phyloP scores from a whole-genome alignment of 2,797 vertebrate genomes.

The Threskiornis aethiopicus region DNA sequence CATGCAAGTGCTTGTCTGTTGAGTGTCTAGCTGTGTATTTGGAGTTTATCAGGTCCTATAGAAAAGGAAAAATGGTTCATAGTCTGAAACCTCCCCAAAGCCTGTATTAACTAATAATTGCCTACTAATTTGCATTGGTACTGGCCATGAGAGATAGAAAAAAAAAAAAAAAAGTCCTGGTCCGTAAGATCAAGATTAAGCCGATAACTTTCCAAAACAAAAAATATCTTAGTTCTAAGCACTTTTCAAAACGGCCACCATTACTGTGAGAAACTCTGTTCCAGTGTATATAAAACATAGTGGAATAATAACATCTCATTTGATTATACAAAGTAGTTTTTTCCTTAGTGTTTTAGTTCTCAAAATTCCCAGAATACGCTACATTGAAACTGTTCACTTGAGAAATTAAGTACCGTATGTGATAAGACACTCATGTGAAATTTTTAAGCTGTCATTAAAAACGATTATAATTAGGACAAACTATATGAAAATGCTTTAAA shows the following conservation, averaged over 20 bases:
- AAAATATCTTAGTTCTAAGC: neutral
- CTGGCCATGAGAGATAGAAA: neutral
- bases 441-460: constrained; percentile 84
- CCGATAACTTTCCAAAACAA: neutral
- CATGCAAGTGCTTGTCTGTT: neutral
- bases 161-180: neutral
- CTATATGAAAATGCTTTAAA: constrained; percentile 81
- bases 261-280: constrained; percentile 40
- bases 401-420: constrained; percentile 79
- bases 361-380: constrained; percentile 78
- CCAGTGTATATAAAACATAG: constrained; percentile 66
- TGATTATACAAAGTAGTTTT: constrained; percentile 69
- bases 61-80: neutral
- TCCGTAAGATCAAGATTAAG: neutral
- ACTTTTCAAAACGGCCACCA: constrained; percentile 30
- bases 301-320: constrained; percentile 75
- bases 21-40: neutral
- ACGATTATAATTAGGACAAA: constrained; percentile 82
- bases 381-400: constrained; percentile 79
- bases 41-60: neutral
- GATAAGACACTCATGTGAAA: constrained; percentile 80
- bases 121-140: neutral
- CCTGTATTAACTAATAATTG: neutral
- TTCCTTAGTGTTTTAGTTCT: constrained; percentile 73
- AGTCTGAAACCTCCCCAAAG: neutral